Conservation (phyloP, 2,888 invertebrate species). For the Hartigia nigra region DNA sequence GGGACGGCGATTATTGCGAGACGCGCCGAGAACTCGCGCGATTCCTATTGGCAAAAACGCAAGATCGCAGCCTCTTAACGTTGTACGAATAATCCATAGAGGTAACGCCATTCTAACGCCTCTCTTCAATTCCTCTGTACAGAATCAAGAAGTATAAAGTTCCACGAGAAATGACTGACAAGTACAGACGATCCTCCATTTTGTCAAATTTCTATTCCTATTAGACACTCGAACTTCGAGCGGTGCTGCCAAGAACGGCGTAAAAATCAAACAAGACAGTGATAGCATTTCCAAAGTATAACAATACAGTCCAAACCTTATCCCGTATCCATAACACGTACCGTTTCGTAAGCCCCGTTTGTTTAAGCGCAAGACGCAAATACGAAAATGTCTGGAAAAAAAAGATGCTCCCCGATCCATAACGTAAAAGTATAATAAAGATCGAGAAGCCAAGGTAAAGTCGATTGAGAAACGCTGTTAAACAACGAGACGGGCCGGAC, state of each 20-base stretch:
- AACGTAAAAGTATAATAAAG: slow-evolving; percentile 15
- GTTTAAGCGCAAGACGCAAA: not conserved
- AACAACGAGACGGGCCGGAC: slow-evolving; percentile 56
- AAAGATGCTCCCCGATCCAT: not conserved
- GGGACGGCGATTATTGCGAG: not conserved
- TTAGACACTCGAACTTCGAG: not conserved
- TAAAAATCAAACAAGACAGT: not conserved
- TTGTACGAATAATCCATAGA: not conserved
- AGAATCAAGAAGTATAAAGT: not conserved
- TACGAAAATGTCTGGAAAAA: not conserved
- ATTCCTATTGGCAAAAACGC: not conserved
- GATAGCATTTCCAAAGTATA: not conserved
- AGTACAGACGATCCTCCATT: not conserved
- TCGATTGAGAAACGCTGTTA: slow-evolving; percentile 62
- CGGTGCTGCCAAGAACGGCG: not conserved
- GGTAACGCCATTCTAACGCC: not conserved
- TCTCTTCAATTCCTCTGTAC: not conserved
- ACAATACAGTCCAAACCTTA: not conserved
- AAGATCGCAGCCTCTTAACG: not conserved
- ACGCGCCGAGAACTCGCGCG: not conserved
- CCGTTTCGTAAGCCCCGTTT: not conserved
- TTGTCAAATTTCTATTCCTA: not conserved
- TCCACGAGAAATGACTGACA: not conserved
- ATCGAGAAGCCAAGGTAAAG: slow-evolving; percentile 14
- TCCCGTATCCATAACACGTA: not conserved